Base-by-base conservation (phyloP, 1,140 invertebrate species). In the Triops cancriformis region DNA sequence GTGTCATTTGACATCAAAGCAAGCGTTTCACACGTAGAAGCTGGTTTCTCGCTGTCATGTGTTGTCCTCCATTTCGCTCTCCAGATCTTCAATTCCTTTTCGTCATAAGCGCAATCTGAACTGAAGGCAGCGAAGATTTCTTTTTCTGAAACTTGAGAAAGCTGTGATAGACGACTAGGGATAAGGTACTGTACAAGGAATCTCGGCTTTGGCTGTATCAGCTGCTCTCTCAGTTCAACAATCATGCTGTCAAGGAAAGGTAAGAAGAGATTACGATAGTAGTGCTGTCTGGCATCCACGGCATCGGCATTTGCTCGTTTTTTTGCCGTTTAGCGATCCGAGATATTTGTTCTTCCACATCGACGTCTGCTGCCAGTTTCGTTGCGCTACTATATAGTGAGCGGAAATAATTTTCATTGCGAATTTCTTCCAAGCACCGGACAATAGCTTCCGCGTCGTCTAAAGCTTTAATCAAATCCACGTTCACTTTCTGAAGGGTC, bases 311-410 rank as follows among this genome's bases (percentile, higher is more conserved):
- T 10, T 12, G 45, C 45, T 64, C 45, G 10, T 14, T 14, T 9
- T 64, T 64, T 64, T 64, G 45, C 23, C 45, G 45, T 64, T 64
- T 64, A 64, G 45, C 14, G 23, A 64, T 64, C 45, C 1, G 45
- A 23, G 45, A 0, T 12, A 64, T 64, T 64, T 64, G 10, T 64
- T 64, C 45, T 64, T 45, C 45, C 0, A 64, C 45, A 64, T 64
- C 45, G 45, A 64, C 45, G 23, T 64, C 45, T 64, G 45, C 45
- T 64, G 45, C 45, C 45, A 64, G 45, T 64, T 64, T 64, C 23
- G 45, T 64, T 64, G 45, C 45, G 45, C 45, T 64, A 64, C 5
- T 23, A 11, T 51, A 51, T 14, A 51, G 45, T 51, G 45, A 12
- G n/a, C 5, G n/a, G 45, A 51, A 1, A 64, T 64, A 64, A 64